phyloP scores from a whole-genome alignment of 2,797 vertebrate species.

The Sparus aurata region DNA sequence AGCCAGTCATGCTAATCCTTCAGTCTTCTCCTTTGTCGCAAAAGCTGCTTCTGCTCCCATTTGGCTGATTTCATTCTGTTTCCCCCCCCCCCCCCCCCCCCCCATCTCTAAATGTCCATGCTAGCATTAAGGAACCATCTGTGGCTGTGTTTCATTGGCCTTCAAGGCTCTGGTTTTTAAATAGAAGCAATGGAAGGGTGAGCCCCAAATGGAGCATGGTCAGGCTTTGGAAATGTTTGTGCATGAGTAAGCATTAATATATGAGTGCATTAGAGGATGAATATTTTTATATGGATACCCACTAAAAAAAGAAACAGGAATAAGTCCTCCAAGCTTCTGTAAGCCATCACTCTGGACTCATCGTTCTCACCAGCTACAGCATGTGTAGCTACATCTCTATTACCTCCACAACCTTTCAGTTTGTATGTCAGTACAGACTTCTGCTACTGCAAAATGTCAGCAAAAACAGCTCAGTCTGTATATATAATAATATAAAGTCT shows the following conservation, averaged over 20 bases:
- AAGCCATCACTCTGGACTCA: neutral
- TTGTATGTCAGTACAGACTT: neutral
- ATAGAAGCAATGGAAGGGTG: constrained; percentile 66
- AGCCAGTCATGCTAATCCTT: constrained; percentile 44
- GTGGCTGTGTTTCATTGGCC: constrained; percentile 70
- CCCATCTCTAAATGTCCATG: constrained; percentile 70
- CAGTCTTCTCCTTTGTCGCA: constrained; percentile 29
- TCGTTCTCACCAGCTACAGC: neutral
- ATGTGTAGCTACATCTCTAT: neutral
- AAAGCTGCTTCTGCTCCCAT: constrained; percentile 64
- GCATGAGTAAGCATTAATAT: constrained; percentile 10
- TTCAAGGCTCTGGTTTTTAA: constrained; percentile 74
- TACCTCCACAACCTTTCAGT: neutral
- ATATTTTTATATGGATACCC: constrained; percentile 1
- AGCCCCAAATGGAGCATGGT: constrained; percentile 44
- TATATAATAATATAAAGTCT: too few relatives aligned
- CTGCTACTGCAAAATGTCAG: neutral
- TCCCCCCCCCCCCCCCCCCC: constrained; percentile 19
- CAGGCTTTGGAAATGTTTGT: constrained; percentile 37
- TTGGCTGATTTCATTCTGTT: constrained; percentile 66
- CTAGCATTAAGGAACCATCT: constrained; percentile 80
- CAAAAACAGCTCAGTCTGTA: neutral
- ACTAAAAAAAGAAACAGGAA: neutral
- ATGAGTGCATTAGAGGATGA: constrained; percentile 10
- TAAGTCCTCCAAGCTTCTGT: neutral